These are phyloP conservation scores for Pollenia amentaria DNA, from an alignment of 2,888 invertebrate species.

Conservation along the genomic window DNA sequence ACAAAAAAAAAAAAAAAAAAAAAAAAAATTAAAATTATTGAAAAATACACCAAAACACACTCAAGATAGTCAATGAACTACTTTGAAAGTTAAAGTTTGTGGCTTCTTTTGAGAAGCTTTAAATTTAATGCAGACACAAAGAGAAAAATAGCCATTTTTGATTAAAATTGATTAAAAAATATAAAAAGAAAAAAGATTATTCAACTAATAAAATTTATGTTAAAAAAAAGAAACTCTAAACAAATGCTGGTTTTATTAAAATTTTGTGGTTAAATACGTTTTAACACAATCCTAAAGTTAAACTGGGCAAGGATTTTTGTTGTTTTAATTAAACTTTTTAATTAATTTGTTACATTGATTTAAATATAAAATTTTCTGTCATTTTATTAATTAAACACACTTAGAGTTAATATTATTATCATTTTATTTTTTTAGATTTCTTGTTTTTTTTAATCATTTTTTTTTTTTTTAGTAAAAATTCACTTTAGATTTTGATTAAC, in stretches of 20 bases:
- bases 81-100: slow-evolving; percentile 72
- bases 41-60: background rate
- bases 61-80: slow-evolving; percentile 73
- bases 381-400: background rate
- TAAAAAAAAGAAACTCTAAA: slow-evolving; percentile 22
- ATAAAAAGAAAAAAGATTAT: background rate
- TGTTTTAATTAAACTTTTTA: slow-evolving; percentile 1
- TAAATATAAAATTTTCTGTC: slow-evolving; percentile 1
- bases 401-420: background rate
- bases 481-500: slow-evolving; percentile 33
- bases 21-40: too few relatives aligned
- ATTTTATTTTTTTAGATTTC: slow-evolving; percentile 9
- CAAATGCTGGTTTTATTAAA: slow-evolving; percentile 51
- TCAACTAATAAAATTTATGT: background rate
- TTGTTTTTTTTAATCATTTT: background rate
- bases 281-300: slow-evolving; percentile 20
- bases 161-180: slow-evolving; percentile 41
- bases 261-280: background rate
- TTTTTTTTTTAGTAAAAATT: background rate
- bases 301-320: slow-evolving; percentile 3
- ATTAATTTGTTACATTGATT: slow-evolving; percentile 1
- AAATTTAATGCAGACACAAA: slow-evolving; percentile 15
- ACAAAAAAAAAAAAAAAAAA: slow-evolving; percentile 37
- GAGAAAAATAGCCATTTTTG: slow-evolving; percentile 37
- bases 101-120: slow-evolving; percentile 62